phyloP scores from a whole-genome alignment of 2,888 invertebrate genomes.

The Capitulum mitella region DNA sequence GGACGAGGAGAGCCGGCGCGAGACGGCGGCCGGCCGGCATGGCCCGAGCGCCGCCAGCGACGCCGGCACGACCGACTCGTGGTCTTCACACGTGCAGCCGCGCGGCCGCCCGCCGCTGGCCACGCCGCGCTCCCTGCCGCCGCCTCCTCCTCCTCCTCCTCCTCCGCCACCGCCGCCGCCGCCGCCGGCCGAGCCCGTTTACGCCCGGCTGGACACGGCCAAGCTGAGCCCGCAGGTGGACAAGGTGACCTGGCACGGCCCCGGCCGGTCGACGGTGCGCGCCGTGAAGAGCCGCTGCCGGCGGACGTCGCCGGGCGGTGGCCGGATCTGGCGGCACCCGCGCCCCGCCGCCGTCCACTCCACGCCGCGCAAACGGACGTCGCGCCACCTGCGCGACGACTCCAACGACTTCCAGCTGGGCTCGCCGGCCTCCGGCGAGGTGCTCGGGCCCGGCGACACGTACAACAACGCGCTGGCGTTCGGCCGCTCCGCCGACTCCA shows the following conservation, averaged over 20 bases:
- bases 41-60: background rate
- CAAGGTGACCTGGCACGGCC: conserved; percentile 18
- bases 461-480: background rate
- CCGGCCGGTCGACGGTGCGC: background rate
- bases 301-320: background rate
- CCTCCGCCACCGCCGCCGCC: background rate
- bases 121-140: background rate
- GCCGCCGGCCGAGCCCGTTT: background rate
- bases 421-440: background rate
- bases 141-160: background rate
- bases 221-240: conserved; percentile 20
- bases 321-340: conserved; percentile 9
- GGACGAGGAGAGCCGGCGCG: no score
- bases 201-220: background rate
- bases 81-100: background rate
- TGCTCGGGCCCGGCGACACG: background rate
- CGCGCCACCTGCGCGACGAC: background rate
- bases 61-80: background rate
- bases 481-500: background rate
- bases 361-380: background rate
- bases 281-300: background rate
- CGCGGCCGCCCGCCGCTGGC: background rate
- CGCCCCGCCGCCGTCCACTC: background rate
- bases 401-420: conserved; percentile 21
- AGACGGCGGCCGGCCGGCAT: background rate